Conservation (phyloP, 2,113 vertebrate genomes). For the Scartelaos histophorus region DNA sequence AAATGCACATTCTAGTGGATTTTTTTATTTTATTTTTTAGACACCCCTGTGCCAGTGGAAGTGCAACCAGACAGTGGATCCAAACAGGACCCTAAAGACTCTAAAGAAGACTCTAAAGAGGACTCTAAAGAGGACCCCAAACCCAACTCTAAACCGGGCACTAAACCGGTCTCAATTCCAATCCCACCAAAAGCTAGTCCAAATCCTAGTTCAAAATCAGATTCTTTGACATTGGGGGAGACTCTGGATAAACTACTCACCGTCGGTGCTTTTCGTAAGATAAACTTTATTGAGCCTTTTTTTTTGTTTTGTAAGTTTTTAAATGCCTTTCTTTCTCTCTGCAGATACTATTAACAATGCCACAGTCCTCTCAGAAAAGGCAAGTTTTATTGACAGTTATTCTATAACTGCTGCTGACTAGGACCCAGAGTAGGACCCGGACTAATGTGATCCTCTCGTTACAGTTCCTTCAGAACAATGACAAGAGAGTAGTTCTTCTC, state of each 20-base stretch:
- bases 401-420: too few species aligned
- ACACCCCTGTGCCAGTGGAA: background rate
- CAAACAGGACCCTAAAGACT: background rate
- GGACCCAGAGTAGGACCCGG: too few species aligned
- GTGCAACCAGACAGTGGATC: background rate
- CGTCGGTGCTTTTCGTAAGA: background rate
- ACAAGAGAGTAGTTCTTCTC: background rate
- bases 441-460: background rate
- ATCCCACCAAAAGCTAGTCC: background rate
- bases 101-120: too few species aligned
- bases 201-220: background rate
- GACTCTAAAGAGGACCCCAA: background rate
- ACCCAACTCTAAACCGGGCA: background rate
- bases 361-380: background rate
- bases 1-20: background rate
- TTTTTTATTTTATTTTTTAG: background rate
- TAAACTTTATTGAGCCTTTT: background rate
- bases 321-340: background rate
- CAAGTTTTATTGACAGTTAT: conserved; percentile 13
- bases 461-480: fast-evolving
- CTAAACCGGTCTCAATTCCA: background rate
- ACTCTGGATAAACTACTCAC: fast-evolving
- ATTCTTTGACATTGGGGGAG: conserved; percentile 15
- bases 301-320: background rate
- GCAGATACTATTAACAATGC: too few species aligned